Percentiles rank a stretch among this genome's conserved stretches.
Conservation (phyloP, 2,113 vertebrate species). For the Aythya baeri region DNA sequence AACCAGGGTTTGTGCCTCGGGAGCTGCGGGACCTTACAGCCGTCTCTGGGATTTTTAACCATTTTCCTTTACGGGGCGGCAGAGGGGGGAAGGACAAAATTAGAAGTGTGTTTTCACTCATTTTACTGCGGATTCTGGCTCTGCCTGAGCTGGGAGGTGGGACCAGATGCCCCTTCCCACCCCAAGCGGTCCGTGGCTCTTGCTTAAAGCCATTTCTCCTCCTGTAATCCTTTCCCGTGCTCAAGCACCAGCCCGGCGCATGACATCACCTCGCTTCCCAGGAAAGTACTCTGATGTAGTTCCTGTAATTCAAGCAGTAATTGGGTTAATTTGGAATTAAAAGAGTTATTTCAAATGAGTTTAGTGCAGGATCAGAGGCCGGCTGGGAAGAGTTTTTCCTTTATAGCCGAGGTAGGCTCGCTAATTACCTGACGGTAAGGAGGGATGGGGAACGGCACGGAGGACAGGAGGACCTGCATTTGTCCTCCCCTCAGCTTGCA, state of each 20-base stretch:
- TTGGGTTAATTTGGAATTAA: neutral
- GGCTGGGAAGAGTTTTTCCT: neutral
- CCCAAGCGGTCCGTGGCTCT: too few species aligned
- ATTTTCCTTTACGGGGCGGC: neutral
- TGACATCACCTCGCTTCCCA: neutral
- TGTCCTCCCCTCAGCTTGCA: neutral
- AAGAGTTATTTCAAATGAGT: neutral
- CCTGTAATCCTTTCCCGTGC: neutral
- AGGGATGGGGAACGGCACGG: neutral
- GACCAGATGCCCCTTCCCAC: too few species aligned
- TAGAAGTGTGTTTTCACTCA: neutral
- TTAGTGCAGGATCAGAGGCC: neutral
- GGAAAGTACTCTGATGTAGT: neutral
- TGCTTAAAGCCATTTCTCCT: neutral
- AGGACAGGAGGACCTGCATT: neutral
- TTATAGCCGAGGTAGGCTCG: neutral
- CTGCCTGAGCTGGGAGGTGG: too few species aligned
- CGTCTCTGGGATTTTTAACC: rapidly evolving
- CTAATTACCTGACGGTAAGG: neutral
- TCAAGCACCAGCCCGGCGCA: neutral
- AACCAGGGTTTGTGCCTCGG: neutral
- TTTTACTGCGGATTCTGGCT: neutral
- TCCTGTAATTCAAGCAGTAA: neutral
- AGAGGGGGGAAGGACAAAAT: neutral
- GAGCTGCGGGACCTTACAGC: neutral